Percentiles rank a stretch among this genome's conserved stretches.
Evolutionary conservation across 2,113 vertebrate species (phyloP).

Genomic region (Triplophysa rosa): DNA sequence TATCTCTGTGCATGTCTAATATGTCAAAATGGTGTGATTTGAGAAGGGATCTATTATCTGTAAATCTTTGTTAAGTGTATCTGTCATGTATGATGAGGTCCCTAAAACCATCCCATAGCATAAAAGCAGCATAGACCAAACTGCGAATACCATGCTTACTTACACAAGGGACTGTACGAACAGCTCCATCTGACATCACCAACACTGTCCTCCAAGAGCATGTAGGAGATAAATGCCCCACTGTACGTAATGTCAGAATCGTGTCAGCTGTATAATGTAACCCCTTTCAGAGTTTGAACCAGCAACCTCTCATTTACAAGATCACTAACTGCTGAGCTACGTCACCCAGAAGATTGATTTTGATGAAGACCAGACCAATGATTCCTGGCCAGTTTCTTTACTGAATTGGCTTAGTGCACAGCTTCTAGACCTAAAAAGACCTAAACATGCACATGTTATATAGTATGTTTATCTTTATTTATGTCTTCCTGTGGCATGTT

Average conservation of each 20-base stretch:
- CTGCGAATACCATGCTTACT: slow-evolving; percentile 34
- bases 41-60: slow-evolving; percentile 46
- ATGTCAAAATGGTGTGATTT: slow-evolving; percentile 15
- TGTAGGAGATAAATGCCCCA: too few species aligned
- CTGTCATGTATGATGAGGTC: slow-evolving; percentile 34
- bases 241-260: too few species aligned
- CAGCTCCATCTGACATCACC: not conserved
- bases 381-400: too few species aligned
- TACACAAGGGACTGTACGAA: too few species aligned
- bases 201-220: not conserved
- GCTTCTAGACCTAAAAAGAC: too few species aligned
- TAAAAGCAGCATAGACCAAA: not conserved
- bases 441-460: too few species aligned
- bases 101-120: not conserved
- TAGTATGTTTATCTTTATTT: too few species aligned
- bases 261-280: not conserved
- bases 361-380: too few species aligned
- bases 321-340: too few species aligned
- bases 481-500: too few species aligned
- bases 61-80: slow-evolving; percentile 30
- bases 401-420: too few species aligned
- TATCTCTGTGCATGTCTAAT: not conserved
- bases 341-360: too few species aligned
- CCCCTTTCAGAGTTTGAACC: not conserved
- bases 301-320: not conserved